Percentiles rank a stretch among this genome's conserved stretches.
Evolutionary conservation across 2,113 vertebrate species (phyloP).

Genomic region (Lampris megalopsis): DNA sequence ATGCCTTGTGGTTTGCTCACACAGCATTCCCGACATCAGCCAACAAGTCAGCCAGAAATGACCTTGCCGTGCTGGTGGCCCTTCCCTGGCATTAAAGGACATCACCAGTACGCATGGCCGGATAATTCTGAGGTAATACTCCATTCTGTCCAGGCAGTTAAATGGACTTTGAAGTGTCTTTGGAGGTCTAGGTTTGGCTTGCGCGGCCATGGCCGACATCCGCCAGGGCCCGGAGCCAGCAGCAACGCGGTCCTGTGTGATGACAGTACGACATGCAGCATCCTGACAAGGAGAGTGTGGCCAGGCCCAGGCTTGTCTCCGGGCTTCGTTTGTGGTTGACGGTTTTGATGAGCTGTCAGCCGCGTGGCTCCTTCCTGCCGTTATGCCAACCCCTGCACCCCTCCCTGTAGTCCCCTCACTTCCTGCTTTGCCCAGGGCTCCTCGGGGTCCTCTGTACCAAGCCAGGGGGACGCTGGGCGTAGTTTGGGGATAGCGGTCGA

Average conservation of each 20-base stretch:
- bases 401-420: conserved; percentile 38
- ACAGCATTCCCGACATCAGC: conserved; percentile 6
- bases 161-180: neutral
- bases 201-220: neutral
- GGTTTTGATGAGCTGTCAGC: conserved; percentile 64
- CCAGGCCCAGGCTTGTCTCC: conserved; percentile 39
- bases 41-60: conserved; percentile 8
- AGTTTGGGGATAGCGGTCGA: conserved; percentile 57
- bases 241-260: conserved; percentile 20
- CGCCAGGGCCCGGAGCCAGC: conserved; percentile 17
- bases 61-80: neutral
- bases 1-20: neutral
- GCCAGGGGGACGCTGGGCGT: conserved; percentile 46
- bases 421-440: conserved; percentile 35
- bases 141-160: neutral
- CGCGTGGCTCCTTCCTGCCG: conserved; percentile 53
- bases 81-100: neutral
- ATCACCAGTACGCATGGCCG: neutral
- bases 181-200: neutral
- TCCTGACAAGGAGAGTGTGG: conserved; percentile 49
- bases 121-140: neutral
- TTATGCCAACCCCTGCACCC: conserved; percentile 36
- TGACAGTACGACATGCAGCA: conserved; percentile 22
- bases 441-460: conserved; percentile 25
- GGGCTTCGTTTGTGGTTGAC: conserved; percentile 34